phyloP scores from a whole-genome alignment of 2,113 vertebrate species.

The Tragelaphus scriptus region DNA sequence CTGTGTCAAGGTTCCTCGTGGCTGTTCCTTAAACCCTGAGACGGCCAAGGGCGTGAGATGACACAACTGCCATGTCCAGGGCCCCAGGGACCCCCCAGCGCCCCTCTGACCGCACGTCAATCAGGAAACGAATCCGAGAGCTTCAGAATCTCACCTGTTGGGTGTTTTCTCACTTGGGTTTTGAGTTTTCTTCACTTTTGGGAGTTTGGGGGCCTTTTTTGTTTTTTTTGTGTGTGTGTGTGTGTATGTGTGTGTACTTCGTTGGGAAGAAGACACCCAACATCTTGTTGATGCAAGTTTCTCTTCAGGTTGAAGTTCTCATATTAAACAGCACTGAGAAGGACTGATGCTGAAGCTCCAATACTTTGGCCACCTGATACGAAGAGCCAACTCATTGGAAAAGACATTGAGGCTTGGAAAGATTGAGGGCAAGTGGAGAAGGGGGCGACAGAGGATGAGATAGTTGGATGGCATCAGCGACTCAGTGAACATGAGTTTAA shows the following conservation, averaged over 20 bases:
- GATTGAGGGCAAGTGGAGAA: background rate
- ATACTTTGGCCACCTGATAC: background rate
- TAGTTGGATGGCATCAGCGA: background rate
- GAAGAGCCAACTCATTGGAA: background rate
- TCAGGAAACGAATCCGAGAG: fast-evolving
- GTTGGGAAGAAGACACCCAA: background rate
- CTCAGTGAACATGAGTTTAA: background rate
- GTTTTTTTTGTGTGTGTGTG: background rate
- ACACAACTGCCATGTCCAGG: no score
- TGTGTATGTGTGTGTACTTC: background rate
- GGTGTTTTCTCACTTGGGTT: background rate
- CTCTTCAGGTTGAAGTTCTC: conserved; percentile 21
- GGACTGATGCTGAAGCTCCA: background rate
- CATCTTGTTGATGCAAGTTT: conserved; percentile 23
- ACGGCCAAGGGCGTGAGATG: fast-evolving
- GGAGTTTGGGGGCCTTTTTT: no score
- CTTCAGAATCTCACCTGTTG: background rate
- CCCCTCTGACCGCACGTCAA: background rate
- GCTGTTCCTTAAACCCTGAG: background rate
- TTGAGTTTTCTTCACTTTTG: background rate
- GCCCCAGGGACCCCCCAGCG: background rate
- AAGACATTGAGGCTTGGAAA: background rate
- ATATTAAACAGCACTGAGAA: background rate
- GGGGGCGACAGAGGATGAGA: background rate
- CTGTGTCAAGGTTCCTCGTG: background rate